Evolutionary conservation across 1,140 invertebrate genomes (phyloP).

Genomic region (Trachymyrmex cornetzi): DNA sequence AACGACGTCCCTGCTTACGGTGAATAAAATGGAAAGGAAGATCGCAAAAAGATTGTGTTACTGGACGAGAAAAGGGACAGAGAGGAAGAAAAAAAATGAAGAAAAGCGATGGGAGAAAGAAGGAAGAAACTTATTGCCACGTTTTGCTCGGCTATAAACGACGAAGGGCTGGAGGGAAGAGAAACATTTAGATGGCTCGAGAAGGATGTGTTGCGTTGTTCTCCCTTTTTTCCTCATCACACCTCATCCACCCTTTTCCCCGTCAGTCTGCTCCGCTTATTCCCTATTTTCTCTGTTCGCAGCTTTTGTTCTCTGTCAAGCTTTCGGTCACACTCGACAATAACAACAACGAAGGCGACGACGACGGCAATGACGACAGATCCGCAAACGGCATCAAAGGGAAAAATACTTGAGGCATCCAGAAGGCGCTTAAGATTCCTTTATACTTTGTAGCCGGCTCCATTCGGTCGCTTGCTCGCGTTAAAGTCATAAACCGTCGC

Average conservation of each 20-base stretch:
- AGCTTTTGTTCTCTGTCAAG: not conserved
- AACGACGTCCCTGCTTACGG: slow-evolving; percentile 14
- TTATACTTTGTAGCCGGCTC: slow-evolving; percentile 72
- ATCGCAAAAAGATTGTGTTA: slow-evolving; percentile 58
- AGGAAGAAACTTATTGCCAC: slow-evolving; percentile 73
- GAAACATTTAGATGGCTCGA: slow-evolving; percentile 74
- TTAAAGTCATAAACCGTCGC: slow-evolving; percentile 64
- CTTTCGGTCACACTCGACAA: slow-evolving; percentile 54
- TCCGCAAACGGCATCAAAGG: slow-evolving; percentile 70
- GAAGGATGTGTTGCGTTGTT: slow-evolving; percentile 8
- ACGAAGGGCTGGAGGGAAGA: slow-evolving; percentile 41
- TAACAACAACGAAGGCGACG: not conserved
- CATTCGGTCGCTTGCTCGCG: slow-evolving; percentile 70
- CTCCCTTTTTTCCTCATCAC: slow-evolving; percentile 45
- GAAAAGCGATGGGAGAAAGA: slow-evolving; percentile 19
- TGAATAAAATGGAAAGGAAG: slow-evolving; percentile 38
- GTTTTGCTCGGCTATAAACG: slow-evolving; percentile 75
- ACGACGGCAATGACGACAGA: slow-evolving; percentile 47
- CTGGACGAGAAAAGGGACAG: slow-evolving; percentile 50
- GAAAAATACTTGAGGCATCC: slow-evolving; percentile 69
- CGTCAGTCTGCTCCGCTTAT: slow-evolving; percentile 7
- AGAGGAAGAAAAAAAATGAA: not conserved
- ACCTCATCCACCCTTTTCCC: slow-evolving; percentile 24
- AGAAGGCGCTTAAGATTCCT: slow-evolving; percentile 72
- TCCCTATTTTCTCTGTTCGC: slow-evolving; percentile 21